These are phyloP conservation scores for Pyrocephalus nanus DNA, from an alignment of 2,797 vertebrate genomes.

Conservation along the genomic window DNA sequence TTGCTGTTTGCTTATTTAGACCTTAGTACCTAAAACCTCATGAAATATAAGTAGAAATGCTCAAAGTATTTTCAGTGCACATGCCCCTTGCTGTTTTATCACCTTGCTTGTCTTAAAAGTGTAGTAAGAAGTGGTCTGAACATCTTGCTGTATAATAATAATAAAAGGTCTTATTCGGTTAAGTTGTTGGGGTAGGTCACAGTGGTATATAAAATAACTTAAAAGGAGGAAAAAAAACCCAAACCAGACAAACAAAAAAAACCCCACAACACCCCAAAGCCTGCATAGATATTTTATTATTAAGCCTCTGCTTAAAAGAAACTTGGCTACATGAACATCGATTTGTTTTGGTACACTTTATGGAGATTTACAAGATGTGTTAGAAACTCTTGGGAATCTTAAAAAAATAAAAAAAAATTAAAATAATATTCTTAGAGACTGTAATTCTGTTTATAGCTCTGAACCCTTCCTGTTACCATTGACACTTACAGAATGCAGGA, in stretches of 20 bases:
- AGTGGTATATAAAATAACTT: background rate
- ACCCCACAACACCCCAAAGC: background rate
- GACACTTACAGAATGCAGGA: background rate
- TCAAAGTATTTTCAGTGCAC: background rate
- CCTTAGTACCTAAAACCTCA: background rate
- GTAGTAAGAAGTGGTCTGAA: background rate
- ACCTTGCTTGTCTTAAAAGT: background rate
- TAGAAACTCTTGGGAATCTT: background rate
- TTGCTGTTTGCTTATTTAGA: background rate
- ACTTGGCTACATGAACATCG: background rate
- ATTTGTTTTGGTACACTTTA: background rate
- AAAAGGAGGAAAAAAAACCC: fast-evolving
- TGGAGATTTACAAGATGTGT: background rate
- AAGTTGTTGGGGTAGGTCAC: background rate
- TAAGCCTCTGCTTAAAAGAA: background rate
- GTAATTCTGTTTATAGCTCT: background rate
- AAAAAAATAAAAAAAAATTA: background rate
- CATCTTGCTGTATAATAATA: background rate
- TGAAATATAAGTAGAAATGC: background rate
- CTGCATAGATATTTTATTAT: background rate
- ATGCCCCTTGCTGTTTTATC: background rate
- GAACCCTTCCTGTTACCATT: background rate
- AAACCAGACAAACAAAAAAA: background rate
- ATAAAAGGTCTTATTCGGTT: background rate
- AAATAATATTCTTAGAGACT: background rate